Evolutionary conservation across 2,888 invertebrate species (phyloP).

Genomic region (Phortica okadai): DNA sequence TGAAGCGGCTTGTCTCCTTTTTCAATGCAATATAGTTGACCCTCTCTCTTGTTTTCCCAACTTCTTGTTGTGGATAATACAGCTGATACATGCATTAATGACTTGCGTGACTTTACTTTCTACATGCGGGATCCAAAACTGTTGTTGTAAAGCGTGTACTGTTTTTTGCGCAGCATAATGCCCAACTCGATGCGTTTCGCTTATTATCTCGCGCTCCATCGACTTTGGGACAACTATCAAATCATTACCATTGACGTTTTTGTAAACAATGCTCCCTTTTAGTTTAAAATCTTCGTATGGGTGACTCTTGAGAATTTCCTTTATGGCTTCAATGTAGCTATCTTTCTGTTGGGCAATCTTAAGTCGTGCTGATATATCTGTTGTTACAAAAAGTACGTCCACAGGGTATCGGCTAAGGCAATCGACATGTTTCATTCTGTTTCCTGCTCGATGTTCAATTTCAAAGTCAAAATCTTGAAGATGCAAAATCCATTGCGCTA

Average conservation of each 20-base stretch:
- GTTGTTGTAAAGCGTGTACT: not conserved
- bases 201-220: constrained; percentile 27
- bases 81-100: constrained; percentile 26
- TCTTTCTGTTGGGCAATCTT: not conserved
- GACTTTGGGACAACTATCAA: constrained; percentile 37
- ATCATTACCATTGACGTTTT: constrained; percentile 31
- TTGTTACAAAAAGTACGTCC: not conserved
- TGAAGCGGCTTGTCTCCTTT: constrained; percentile 58
- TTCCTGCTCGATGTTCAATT: constrained; percentile 47
- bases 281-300: constrained; percentile 34
- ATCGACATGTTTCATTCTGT: constrained; percentile 45
- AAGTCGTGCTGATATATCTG: not conserved
- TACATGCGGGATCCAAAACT: constrained; percentile 23
- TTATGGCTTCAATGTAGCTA: constrained; percentile 24
- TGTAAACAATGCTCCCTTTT: constrained; percentile 31
- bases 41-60: constrained; percentile 66
- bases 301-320: constrained; percentile 34
- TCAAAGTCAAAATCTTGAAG: constrained; percentile 50
- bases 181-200: not conserved
- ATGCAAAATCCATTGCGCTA: constrained; percentile 44
- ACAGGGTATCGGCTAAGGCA: constrained; percentile 39
- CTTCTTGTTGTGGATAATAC: constrained; percentile 46
- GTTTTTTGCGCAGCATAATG: not conserved
- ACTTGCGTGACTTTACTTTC: constrained; percentile 13
- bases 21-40: constrained; percentile 59